A percentile compares a stretch with the other conserved stretches of the same genome.
Evolutionary conservation across 2,113 vertebrate genomes (phyloP).

Genomic region (Protobothrops mucrosquamatus): DNA sequence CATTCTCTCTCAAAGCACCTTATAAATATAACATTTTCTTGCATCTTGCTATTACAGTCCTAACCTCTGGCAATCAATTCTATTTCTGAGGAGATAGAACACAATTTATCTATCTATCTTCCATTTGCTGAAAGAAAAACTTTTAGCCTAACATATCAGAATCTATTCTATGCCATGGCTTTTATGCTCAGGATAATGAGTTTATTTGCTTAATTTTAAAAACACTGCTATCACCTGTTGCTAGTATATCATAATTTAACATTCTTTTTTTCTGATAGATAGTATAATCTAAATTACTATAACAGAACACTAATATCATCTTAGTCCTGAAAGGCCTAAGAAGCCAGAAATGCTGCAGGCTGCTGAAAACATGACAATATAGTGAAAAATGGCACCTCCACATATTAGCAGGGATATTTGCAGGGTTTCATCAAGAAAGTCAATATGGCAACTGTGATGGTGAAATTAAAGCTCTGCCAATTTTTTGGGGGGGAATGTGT

Average conservation of each 20-base stretch:
- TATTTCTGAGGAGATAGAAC: slow-evolving; percentile 53
- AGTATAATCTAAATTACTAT: neutral
- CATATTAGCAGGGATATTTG: neutral
- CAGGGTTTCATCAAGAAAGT: neutral
- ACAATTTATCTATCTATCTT: slow-evolving; percentile 64
- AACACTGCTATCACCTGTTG: neutral
- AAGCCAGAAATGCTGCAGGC: neutral
- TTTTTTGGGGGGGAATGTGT: neutral
- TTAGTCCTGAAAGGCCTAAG: neutral
- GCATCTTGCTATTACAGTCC: slow-evolving; percentile 14
- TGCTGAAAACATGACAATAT: neutral
- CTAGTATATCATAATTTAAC: neutral
- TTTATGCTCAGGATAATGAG: neutral
- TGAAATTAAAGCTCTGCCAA: neutral
- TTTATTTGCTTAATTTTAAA: neutral
- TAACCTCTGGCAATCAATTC: slow-evolving; percentile 49
- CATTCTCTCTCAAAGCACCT: neutral
- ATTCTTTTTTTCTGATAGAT: neutral
- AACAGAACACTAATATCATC: neutral
- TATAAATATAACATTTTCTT: neutral
- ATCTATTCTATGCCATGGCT: neutral
- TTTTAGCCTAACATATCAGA: slow-evolving; percentile 49
- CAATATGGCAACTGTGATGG: neutral
- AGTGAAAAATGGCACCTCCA: neutral
- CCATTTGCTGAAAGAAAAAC: slow-evolving; percentile 58